Evolutionary conservation across 2,888 invertebrate genomes (phyloP), one percentile per base, ranked within the genome.

Genomic region (Aleiodes testaceus): DNA sequence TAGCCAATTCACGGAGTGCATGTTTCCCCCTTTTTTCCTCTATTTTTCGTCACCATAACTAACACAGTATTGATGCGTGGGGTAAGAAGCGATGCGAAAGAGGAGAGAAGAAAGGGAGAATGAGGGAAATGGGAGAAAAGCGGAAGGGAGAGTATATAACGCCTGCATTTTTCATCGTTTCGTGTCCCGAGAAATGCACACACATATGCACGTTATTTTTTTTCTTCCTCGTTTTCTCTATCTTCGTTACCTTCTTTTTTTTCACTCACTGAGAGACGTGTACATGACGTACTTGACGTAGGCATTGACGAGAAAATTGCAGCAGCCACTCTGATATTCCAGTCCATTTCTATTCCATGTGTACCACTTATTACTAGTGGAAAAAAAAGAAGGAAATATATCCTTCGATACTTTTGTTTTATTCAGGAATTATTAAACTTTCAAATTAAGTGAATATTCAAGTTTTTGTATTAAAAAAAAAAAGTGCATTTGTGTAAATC

Each of bases 291-390:
- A 76, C 76, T 77, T 79, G 79, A 79, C 80, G 74, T 75, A 73
- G 75, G 79, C 77, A 83, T 84, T 79, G 82, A 83, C 79, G 79
- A 81, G 82, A 79, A 83, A 84, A 83, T 83, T 81, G 79, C 80
- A 73, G 75, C 72, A 73, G 72, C 72, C 75, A 61, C 70, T 20
- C 44, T 22, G 42, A 30, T 61, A 50, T 67, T 67, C 30, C 18
- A 55, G 53, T 14, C 18, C 44, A 45, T 67, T 67, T 66, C 53
- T 53, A 44, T 53, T 66, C 22, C 36, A 66, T 66, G 20, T 22
- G 14, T 66, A 22, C 26, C 45, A 66, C 26, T 30, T 30, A 53
- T 50, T 67, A 45, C 16, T 16, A 9, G 7, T 47, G 4, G 7
- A 14, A 47, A 47, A 47, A 7, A 52, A 53, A 18, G 20, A 6